Base-by-base conservation (phyloP, 2,888 invertebrate species). In the Oligia strigilis region DNA sequence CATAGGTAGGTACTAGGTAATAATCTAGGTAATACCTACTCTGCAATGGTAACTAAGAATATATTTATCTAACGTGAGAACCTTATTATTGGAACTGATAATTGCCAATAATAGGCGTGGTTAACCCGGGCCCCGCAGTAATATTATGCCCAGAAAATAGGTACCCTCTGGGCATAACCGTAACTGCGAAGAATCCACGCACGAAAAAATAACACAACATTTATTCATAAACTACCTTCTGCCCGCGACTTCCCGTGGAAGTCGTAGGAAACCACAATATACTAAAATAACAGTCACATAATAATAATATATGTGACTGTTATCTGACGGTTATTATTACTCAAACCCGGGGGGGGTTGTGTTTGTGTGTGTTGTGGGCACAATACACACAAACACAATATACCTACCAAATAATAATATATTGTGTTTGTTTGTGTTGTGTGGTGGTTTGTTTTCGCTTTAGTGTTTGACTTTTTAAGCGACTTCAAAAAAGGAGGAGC, bases 171-270 rank as follows among this genome's bases (percentile, higher is more conserved):
- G 60, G 52, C 60, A 67, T 67, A 60, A 67, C n/a, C 66, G 58
- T 67, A 60, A 67, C n/a, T 72, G 58, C 19, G 8, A 73, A 62
- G 36, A 62, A 8, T 29, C 36, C 17, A 23, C 17, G n/a, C 19
- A 65, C n/a, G 46, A 19, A 70, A 60, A 75, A 55, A n/a, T 55
- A 64, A 65, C 58, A 55, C 40, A 17, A 43, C 65, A 74, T 29
- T 29, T 11, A 69, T 58, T 58, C 65, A 70, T 13, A 1, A 60
- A n/a, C n/a, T n/a, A n/a, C 29, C 29, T 62, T 62, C 2, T 6
- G 29, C 29, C 29, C 29, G 29, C 29, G 29, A 29, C 62, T 62
- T 62, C 2, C 6, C 14, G 62, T 29, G 29, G 62, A 62, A 62
- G 6, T 8, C 29, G 29, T 29, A 49, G 49, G 49, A n/a, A 11